Base-by-base conservation (phyloP, 2,113 vertebrate genomes). In the Regulus satrapa region DNA sequence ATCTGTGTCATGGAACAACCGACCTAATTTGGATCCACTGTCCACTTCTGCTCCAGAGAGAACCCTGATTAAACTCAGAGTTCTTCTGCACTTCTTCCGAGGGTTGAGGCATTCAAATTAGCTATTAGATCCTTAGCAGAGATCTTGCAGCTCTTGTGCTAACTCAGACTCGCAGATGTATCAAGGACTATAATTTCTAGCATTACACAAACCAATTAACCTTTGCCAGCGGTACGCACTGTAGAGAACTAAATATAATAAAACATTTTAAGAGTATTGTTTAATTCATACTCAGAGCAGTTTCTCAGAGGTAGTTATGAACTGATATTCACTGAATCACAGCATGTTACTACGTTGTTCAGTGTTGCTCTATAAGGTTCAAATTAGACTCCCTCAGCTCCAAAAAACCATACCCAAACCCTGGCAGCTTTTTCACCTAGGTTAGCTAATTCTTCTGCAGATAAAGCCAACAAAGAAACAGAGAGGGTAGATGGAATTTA, bases 151-250 rank as follows among this genome's bases (percentile, higher is more conserved):
- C 55, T 55, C 84, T 69, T 52, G n/a, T 24, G 76, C 91, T 85
- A 74, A 83, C 73, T 80, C 75, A 41, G 36, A 32, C 74, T 59
- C 26, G 43, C 41, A 79, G 84, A 85, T 46, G 59, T 77, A 69
- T 25, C 88, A 55, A 63, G 66, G 62, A 64, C 75, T 18, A 55
- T 26, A 82, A 82, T 49, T 91, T 67, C 93, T 49, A 86, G 32
- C 49, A 23, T 51, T 67, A 81, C 94, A 73, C 86, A 96, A 85
- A 89, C 58, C 92, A 92, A 97, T 96, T 95, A 97, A 97, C 96
- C 93, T 97, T 88, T 94, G 56, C 26, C 23, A 63, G 92, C 0
- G 3, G 67, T 66, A 80, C 2, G 34, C 49, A 34, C 89, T 43
- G 41, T 23, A 59, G 68, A 85, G 91, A 97, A 93, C 90, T 82